Evolutionary conservation across 2,113 vertebrate species (phyloP), one percentile per base, ranked within the genome.

Genomic region (Gallinago media): DNA sequence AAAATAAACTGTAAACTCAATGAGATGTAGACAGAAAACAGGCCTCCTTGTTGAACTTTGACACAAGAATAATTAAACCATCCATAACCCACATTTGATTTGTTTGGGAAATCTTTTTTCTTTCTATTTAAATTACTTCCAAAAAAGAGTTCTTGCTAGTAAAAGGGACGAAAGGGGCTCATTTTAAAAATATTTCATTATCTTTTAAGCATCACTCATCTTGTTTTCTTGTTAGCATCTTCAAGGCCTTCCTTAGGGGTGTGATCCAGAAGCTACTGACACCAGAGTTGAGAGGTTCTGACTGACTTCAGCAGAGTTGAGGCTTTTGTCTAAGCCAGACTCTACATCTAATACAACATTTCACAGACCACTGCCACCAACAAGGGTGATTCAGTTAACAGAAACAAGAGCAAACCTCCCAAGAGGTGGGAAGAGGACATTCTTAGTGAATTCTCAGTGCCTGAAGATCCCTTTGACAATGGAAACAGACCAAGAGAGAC

Each of bases 21-120:
- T 18, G 47, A 94, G 34, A 86, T 76, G 20, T 36, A 92, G 92
- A 92, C 88, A 96, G 63, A 95, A 96, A 96, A 91, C 92, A 96
- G 94, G 56, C 78, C 72, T 93, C 68, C 34, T 8, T 80, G 49
- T 26, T 90, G 82, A 96, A 81, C 79, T 88, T 67, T 92, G 79
- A 88, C 83, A 83, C 46, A 88, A 71, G 72, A 75, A 74, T 88
- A 93, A 93, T 71, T 68, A 95, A 96, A 67, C 15, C 8, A 79
- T 93, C 88, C 42, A 85, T 90, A 93, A 96, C 54, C 18, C 46
- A 63, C 19, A 50, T 77, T 56, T 76, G 44, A 89, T 94, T 88
- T 90, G 72, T 93, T 94, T 95, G 86, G 63, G 63, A 92, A 8
- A 7, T 27, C 71, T 68, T 72, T 12, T 74, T 55, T 1, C 32